These are phyloP conservation scores for Agonopterix subpropinquella DNA, from an alignment of 2,888 invertebrate species.

Conservation along the genomic window DNA sequence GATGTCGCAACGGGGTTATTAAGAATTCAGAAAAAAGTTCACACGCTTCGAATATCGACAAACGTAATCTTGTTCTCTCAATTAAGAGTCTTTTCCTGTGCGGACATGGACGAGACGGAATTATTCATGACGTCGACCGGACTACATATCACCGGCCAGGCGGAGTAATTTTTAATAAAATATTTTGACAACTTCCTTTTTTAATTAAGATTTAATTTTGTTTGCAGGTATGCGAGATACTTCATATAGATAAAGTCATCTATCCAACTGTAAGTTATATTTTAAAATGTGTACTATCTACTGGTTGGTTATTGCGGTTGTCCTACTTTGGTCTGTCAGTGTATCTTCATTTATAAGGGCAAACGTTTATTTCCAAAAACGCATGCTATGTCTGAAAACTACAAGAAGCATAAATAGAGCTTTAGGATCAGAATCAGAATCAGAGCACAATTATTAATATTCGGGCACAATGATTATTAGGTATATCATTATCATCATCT, in stretches of 20 bases:
- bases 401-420: no score
- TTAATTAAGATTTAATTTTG: constrained; percentile 21
- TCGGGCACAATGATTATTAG: no score
- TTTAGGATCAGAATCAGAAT: no score
- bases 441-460: no score
- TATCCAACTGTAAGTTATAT: background rate
- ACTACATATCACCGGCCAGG: constrained; percentile 32
- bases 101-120: constrained; percentile 51
- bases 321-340: no score
- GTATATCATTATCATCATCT: no score
- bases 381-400: no score
- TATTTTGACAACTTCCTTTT: constrained; percentile 12
- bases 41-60: constrained; percentile 52
- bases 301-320: no score
- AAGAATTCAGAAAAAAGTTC: constrained; percentile 46
- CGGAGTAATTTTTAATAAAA: constrained; percentile 34
- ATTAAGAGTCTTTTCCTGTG: constrained; percentile 56
- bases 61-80: constrained; percentile 58
- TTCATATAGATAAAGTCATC: background rate
- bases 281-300: background rate
- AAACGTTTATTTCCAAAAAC: no score
- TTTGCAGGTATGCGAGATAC: constrained; percentile 19
- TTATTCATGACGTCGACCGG: constrained; percentile 57
- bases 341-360: no score
- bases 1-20: constrained; percentile 31